Conservation (phyloP, 2,888 invertebrate genomes). For the Chironomus riparius region DNA sequence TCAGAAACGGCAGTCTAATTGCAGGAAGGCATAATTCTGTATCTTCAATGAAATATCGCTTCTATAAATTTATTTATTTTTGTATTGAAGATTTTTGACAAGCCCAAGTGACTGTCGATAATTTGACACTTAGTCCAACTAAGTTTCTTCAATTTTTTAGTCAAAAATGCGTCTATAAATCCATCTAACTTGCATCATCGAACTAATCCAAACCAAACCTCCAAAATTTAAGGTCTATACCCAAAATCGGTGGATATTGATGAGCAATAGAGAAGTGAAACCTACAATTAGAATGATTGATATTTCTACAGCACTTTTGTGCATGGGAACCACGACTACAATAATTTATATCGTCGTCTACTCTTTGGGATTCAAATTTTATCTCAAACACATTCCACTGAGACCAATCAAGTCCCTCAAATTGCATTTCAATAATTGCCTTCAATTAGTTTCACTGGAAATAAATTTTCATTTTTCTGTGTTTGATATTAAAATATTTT, state of each 20-base stretch:
- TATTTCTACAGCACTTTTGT: slow-evolving; percentile 2
- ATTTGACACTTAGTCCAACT: background rate
- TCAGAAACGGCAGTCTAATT: background rate
- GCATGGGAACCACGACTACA: background rate
- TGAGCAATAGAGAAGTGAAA: slow-evolving; percentile 16
- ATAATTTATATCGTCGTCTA: background rate
- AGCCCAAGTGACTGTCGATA: no score
- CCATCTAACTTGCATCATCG: no score
- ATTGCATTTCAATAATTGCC: slow-evolving; percentile 2
- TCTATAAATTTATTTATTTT: no score
- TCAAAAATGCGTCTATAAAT: no score
- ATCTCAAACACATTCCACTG: no score
- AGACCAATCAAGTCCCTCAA: background rate
- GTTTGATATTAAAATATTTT: no score
- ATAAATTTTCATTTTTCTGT: background rate
- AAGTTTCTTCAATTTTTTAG: no score
- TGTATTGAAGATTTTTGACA: no score
- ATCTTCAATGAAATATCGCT: background rate
- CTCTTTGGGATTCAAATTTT: background rate
- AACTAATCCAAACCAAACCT: no score
- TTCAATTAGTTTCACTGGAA: slow-evolving; percentile 25
- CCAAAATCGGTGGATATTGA: slow-evolving; percentile 1
- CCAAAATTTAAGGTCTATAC: no score
- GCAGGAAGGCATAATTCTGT: slow-evolving; percentile 26
- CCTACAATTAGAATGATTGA: slow-evolving; percentile 27